phyloP scores from a whole-genome alignment of 2,113 vertebrate species.

The Protobothrops mucrosquamatus region DNA sequence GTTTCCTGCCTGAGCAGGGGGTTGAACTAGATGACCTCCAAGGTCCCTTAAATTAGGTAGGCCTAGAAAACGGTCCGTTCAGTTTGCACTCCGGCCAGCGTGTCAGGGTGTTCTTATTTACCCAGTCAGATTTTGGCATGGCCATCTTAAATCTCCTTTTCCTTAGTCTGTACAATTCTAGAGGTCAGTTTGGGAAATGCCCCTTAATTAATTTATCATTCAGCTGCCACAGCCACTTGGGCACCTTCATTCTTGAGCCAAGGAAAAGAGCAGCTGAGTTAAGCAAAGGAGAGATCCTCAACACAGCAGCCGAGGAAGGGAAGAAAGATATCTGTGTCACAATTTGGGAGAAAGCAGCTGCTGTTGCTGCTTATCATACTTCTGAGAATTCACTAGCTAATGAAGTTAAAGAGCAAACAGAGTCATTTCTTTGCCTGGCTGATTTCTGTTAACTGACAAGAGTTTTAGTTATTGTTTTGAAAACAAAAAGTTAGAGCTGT shows the following conservation, averaged over 20 bases:
- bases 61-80: not conserved
- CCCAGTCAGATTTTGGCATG: not conserved
- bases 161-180: not conserved
- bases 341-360: not conserved
- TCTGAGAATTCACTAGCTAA: not conserved
- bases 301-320: not conserved
- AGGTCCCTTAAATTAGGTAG: not conserved
- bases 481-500: not conserved
- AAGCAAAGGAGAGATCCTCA: not conserved
- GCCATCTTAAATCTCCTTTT: not conserved
- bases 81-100: not conserved
- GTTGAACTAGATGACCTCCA: too few relatives aligned
- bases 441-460: not conserved
- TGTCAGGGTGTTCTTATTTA: not conserved
- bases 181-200: not conserved
- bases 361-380: not conserved
- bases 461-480: not conserved
- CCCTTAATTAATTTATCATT: not conserved
- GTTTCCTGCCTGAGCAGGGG: too few relatives aligned
- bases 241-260: not conserved
- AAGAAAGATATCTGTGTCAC: not conserved
- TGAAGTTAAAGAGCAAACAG: not conserved
- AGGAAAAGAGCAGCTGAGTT: not conserved
- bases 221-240: not conserved
- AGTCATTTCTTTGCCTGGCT: not conserved